Percentiles rank a stretch among this genome's conserved stretches.
Evolutionary conservation across 2,888 invertebrate genomes (phyloP).

Genomic region (Drosophila anceps): DNA sequence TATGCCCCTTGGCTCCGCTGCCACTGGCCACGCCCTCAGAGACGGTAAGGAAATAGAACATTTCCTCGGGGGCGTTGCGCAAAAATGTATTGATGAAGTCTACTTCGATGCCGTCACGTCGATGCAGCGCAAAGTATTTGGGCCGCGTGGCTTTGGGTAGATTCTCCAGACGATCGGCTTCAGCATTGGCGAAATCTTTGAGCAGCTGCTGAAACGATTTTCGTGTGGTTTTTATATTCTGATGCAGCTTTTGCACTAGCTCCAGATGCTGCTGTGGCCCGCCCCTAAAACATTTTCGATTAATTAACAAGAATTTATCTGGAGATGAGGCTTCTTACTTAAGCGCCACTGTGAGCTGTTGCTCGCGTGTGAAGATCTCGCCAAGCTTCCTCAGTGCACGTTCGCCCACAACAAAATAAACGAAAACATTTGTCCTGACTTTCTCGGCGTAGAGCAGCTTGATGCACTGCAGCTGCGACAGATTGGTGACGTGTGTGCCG

Average conservation of each 20-base stretch:
- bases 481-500: constrained; percentile 93
- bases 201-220: constrained; percentile 89
- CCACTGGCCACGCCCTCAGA: constrained; percentile 86
- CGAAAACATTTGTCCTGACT: constrained; percentile 89
- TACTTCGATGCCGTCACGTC: constrained; percentile 90
- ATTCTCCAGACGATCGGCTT: constrained; percentile 87
- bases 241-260: constrained; percentile 91
- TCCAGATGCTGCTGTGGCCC: constrained; percentile 90
- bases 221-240: constrained; percentile 88
- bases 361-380: constrained; percentile 89
- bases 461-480: constrained; percentile 89
- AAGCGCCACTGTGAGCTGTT: constrained; percentile 88
- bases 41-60: constrained; percentile 89
- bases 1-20: constrained; percentile 87
- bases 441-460: constrained; percentile 90
- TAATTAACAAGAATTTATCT: neutral
- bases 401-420: constrained; percentile 91
- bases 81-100: constrained; percentile 91
- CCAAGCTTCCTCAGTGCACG: constrained; percentile 89
- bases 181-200: constrained; percentile 90
- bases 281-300: constrained; percentile 86
- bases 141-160: constrained; percentile 86
- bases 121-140: constrained; percentile 87
- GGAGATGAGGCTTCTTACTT: constrained; percentile 87
- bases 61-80: constrained; percentile 87